Percentiles rank a stretch among this genome's conserved stretches.
These are phyloP conservation scores for Hormaphis cornu DNA, from an alignment of 1,140 invertebrate genomes.

Conservation along the genomic window DNA sequence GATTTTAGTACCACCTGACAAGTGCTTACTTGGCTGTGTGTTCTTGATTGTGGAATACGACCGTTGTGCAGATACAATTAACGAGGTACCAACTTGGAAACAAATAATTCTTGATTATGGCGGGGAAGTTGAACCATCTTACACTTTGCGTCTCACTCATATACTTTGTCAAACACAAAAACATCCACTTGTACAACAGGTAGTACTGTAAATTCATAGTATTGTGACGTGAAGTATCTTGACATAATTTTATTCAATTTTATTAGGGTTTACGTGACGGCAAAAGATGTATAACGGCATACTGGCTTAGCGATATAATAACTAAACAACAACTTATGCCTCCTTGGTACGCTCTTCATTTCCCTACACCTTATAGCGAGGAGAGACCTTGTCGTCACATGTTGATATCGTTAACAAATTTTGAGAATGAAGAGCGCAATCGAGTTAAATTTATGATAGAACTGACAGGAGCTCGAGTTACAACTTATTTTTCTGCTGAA, in stretches of 20 bases:
- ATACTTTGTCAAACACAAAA: conserved; percentile 82
- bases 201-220: conserved; percentile 37
- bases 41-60: conserved; percentile 76
- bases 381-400: conserved; percentile 52
- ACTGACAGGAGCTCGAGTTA: conserved; percentile 73
- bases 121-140: conserved; percentile 76
- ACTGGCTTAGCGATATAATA: conserved; percentile 89
- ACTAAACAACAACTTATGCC: conserved; percentile 71
- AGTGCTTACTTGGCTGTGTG: conserved; percentile 83
- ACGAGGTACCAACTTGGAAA: conserved; percentile 63
- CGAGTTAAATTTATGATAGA: conserved; percentile 76
- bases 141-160: conserved; percentile 78
- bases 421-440: conserved; percentile 69
- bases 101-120: conserved; percentile 76
- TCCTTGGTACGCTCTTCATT: conserved; percentile 84
- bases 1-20: conserved; percentile 67
- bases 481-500: conserved; percentile 53
- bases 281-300: conserved; percentile 80
- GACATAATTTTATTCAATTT: conserved; percentile 6
- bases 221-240: neutral
- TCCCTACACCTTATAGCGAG: conserved; percentile 60
- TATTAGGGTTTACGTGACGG: conserved; percentile 62
- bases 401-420: conserved; percentile 71
- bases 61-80: conserved; percentile 48
- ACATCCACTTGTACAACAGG: conserved; percentile 76